A percentile compares a stretch with the other conserved stretches of the same genome.
Evolutionary conservation across 2,888 invertebrate species (phyloP).

Genomic region (Pseudococcus viburni): DNA sequence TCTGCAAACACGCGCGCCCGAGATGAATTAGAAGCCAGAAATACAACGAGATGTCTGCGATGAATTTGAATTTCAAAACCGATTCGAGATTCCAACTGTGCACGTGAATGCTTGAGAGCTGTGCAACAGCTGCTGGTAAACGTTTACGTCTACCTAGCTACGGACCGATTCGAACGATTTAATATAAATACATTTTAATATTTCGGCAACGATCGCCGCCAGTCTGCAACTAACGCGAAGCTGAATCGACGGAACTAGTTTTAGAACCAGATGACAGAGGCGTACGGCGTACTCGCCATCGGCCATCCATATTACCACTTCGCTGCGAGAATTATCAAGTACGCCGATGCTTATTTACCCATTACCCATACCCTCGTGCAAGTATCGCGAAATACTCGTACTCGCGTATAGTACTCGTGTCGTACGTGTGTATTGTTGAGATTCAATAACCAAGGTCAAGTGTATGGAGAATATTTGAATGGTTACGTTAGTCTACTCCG

Average conservation of each 20-base stretch:
- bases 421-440: neutral
- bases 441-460: conserved; percentile 38
- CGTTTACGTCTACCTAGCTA: no score
- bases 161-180: neutral
- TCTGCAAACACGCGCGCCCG: neutral
- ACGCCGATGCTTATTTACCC: neutral
- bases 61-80: neutral
- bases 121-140: neutral
- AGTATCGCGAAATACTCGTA: conserved; percentile 16
- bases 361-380: neutral
- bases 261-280: conserved; percentile 6
- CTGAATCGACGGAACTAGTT: neutral
- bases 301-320: neutral
- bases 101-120: neutral
- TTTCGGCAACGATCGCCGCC: conserved; percentile 8
- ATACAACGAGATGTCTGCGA: neutral
- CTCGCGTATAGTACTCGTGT: neutral
- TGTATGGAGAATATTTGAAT: conserved; percentile 25
- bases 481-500: neutral
- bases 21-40: neutral
- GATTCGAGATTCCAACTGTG: neutral
- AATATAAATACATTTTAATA: neutral
- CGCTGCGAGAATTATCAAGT: neutral
- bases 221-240: neutral
- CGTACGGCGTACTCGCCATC: neutral